Evolutionary conservation across 2,888 invertebrate genomes (phyloP).

Genomic region (Orthosia incerta): DNA sequence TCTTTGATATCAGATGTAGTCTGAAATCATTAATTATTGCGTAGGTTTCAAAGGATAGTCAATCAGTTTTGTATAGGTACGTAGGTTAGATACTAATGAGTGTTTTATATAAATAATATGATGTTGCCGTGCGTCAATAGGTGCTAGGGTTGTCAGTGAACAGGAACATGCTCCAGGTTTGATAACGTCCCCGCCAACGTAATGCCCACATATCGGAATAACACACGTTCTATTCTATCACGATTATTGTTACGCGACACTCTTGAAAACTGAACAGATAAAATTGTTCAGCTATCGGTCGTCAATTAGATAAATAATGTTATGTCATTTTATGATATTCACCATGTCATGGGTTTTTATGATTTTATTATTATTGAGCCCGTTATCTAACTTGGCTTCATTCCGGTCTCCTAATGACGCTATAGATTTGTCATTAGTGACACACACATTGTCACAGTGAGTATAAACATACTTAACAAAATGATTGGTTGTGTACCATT

Average conservation of each 20-base stretch:
- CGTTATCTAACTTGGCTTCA: not conserved
- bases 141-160: constrained; percentile 28
- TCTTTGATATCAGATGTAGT: constrained; percentile 36
- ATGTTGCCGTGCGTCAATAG: constrained; percentile 16
- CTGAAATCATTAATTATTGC: constrained; percentile 44
- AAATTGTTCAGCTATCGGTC: constrained; percentile 25
- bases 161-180: constrained; percentile 33
- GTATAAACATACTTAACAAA: too few species aligned
- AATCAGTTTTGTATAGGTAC: constrained; percentile 20
- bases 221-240: constrained; percentile 43
- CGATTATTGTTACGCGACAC: constrained; percentile 45
- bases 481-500: too few species aligned
- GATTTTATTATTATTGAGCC: not conserved
- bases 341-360: constrained; percentile 18
- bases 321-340: constrained; percentile 20
- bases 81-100: constrained; percentile 7
- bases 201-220: constrained; percentile 21
- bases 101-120: constrained; percentile 24
- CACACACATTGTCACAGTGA: too few species aligned
- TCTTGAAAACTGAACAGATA: constrained; percentile 47
- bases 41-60: constrained; percentile 10
- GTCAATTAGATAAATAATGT: constrained; percentile 44
- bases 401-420: not conserved
- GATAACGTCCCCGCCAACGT: constrained; percentile 49
- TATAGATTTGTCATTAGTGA: not conserved